These are phyloP conservation scores for Zygothrica quintamaculata DNA, from an alignment of 2,888 invertebrate species.

Conservation along the genomic window DNA sequence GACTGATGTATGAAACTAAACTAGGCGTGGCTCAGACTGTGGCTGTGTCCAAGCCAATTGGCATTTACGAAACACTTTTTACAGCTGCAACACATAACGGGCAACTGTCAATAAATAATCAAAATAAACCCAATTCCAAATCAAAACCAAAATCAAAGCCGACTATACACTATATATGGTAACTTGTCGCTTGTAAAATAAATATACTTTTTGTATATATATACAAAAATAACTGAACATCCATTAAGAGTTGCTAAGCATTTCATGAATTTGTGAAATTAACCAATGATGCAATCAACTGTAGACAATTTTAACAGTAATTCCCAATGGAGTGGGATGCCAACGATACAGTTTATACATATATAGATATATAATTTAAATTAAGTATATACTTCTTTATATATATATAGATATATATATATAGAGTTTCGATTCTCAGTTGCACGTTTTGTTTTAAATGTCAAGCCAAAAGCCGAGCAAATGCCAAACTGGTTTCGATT, in stretches of 20 bases:
- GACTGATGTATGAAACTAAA: slow-evolving; percentile 12
- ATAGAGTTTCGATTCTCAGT: slow-evolving; percentile 8
- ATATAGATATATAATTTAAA: too few relatives aligned
- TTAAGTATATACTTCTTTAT: too few relatives aligned
- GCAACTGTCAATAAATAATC: slow-evolving; percentile 77
- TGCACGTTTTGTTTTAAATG: slow-evolving; percentile 57
- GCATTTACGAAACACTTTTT: slow-evolving; percentile 65
- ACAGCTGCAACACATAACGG: slow-evolving; percentile 69
- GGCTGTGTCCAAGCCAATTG: slow-evolving; percentile 41
- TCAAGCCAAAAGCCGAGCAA: slow-evolving; percentile 53
- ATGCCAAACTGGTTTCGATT: slow-evolving; percentile 63
- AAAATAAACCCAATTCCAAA: slow-evolving; percentile 64
- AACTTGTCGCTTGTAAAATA: slow-evolving; percentile 73
- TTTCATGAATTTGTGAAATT: slow-evolving; percentile 76
- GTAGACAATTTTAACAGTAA: slow-evolving; percentile 16
- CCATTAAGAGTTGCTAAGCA: slow-evolving; percentile 33
- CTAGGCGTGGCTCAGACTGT: slow-evolving; percentile 35
- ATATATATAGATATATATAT: too few relatives aligned
- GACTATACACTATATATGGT: slow-evolving; percentile 74
- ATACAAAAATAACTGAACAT: background rate
- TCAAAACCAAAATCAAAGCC: slow-evolving; percentile 42
- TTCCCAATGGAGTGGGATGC: slow-evolving; percentile 33
- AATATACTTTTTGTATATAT: slow-evolving; percentile 24
- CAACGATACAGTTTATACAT: slow-evolving; percentile 2
- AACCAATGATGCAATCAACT: slow-evolving; percentile 62